These are phyloP conservation scores for Embiotoca jacksoni DNA, from an alignment of 2,113 vertebrate species.

Conservation along the genomic window DNA sequence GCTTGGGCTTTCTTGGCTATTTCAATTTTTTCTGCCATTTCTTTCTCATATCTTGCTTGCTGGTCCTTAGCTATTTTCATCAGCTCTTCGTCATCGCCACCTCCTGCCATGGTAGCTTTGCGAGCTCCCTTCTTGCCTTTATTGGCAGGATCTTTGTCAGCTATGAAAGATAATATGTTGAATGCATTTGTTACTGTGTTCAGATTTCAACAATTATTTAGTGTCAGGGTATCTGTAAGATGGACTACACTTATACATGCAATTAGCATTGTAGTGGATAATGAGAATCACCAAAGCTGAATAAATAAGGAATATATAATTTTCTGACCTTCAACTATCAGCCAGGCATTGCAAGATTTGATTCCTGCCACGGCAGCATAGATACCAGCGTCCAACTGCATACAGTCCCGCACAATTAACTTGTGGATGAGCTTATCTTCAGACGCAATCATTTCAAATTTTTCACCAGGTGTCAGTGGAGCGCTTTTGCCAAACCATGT, in stretches of 20 bases:
- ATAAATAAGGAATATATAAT: background rate
- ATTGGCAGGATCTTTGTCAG: constrained; percentile 70
- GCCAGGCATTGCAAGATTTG: constrained; percentile 89
- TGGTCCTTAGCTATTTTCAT: constrained; percentile 79
- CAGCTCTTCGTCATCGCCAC: constrained; percentile 65
- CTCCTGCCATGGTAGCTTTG: constrained; percentile 78
- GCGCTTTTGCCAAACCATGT: constrained; percentile 86
- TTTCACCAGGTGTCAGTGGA: constrained; percentile 75
- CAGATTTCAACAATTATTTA: constrained; percentile 1
- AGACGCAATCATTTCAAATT: constrained; percentile 82
- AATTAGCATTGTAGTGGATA: background rate
- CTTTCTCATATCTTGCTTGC: constrained; percentile 75
- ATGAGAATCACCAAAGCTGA: background rate
- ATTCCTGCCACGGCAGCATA: constrained; percentile 87
- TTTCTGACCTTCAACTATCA: constrained; percentile 89
- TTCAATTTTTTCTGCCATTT: constrained; percentile 73
- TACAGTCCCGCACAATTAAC: constrained; percentile 83
- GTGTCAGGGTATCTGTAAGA: background rate
- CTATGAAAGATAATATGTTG: constrained; percentile 48
- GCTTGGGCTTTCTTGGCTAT: constrained; percentile 70
- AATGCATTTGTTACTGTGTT: background rate
- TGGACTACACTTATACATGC: background rate
- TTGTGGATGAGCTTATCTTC: constrained; percentile 89
- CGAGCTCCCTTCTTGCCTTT: constrained; percentile 78
- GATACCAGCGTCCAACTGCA: constrained; percentile 86